Percentiles rank a stretch among this genome's conserved stretches.
Conservation (phyloP, 2,797 vertebrate species). For the Hoplostethus atlanticus region DNA sequence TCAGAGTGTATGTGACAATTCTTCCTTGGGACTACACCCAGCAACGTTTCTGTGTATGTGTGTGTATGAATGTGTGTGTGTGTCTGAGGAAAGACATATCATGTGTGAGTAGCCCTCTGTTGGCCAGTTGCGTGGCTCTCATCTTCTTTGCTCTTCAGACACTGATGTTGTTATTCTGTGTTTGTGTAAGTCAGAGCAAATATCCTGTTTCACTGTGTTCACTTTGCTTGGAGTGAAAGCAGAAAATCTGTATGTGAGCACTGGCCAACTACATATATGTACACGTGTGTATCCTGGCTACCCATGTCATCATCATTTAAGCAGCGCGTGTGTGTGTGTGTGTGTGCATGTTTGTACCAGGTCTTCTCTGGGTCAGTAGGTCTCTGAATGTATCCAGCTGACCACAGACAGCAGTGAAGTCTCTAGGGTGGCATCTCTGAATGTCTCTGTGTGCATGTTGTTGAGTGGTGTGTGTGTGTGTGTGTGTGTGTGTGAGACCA, state of each 20-base stretch:
- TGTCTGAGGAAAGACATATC: conserved; percentile 15
- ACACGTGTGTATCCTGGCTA: too few species aligned
- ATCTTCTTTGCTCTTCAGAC: conserved; percentile 22
- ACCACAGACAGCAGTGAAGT: conserved; percentile 4
- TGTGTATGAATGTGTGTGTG: conserved; percentile 13
- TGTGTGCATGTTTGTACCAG: not conserved
- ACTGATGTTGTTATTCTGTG: conserved; percentile 1
- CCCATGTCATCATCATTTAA: too few species aligned
- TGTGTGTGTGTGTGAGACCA: not conserved
- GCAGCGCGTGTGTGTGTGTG: not conserved
- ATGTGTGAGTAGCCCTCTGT: conserved; percentile 33
- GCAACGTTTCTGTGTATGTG: conserved; percentile 22
- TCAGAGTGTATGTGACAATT: conserved; percentile 64
- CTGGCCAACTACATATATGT: too few species aligned
- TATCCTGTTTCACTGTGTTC: too few species aligned
- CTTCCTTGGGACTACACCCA: conserved; percentile 64
- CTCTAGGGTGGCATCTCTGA: conserved; percentile 16
- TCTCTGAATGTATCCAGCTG: conserved; percentile 6
- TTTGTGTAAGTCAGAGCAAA: not conserved
- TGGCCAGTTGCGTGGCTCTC: conserved; percentile 26
- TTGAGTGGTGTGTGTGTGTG: not conserved
- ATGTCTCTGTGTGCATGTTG: conserved; percentile 5
- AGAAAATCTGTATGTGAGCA: too few species aligned
- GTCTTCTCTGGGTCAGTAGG: conserved; percentile 16
- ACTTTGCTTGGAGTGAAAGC: too few species aligned